These are phyloP conservation scores for Toxotes chatareus DNA, from an alignment of 2,113 vertebrate genomes.

Conservation along the genomic window DNA sequence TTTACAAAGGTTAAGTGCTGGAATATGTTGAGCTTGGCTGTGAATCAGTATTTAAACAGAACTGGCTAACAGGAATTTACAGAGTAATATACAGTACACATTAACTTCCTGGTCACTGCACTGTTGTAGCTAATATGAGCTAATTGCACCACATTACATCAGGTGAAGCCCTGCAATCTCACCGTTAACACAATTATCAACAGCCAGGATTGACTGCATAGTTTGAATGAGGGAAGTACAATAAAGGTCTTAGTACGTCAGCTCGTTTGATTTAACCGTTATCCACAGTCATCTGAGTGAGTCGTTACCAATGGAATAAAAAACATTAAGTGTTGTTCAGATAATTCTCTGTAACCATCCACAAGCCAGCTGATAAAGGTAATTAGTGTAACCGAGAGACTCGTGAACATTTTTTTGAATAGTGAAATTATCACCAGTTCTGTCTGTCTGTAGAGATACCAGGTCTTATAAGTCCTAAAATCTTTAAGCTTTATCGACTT, in stretches of 20 bases:
- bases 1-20: constrained; percentile 55
- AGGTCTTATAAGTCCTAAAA: constrained; percentile 3
- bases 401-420: not conserved
- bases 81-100: not conserved
- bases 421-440: not conserved
- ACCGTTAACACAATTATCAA: constrained; percentile 6
- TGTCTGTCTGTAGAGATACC: constrained; percentile 1
- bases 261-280: constrained; percentile 14
- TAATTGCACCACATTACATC: constrained; percentile 8
- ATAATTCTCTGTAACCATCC: not conserved
- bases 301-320: constrained; percentile 3
- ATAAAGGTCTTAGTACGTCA: not conserved
- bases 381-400: constrained; percentile 4
- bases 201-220: not conserved
- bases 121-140: constrained; percentile 15
- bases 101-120: constrained; percentile 10
- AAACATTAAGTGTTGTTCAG: not conserved
- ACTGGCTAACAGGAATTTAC: constrained; percentile 19
- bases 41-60: constrained; percentile 47
- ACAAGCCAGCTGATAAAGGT: constrained; percentile 24
- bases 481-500: constrained; percentile 5
- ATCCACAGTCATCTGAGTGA: not conserved
- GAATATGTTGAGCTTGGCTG: constrained; percentile 45
- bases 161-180: constrained; percentile 27
- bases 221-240: not conserved